Conservation (phyloP, 2,797 vertebrate genomes). For the Triplophysa bombifrons region DNA sequence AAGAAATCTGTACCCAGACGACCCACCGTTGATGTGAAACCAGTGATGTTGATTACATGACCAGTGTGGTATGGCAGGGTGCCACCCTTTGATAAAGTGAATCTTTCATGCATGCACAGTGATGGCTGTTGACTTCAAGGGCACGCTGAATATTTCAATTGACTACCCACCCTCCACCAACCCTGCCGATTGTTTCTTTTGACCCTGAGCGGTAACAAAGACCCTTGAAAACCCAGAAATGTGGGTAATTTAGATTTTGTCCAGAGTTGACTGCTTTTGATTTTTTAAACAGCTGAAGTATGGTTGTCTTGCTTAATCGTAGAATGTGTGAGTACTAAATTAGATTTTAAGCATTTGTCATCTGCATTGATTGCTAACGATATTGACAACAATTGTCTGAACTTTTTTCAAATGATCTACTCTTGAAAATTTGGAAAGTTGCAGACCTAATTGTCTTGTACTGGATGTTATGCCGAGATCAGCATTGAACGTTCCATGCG, state of each 20-base stretch:
- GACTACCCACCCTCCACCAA: conserved; percentile 60
- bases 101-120: conserved; percentile 57
- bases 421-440: neutral
- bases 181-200: conserved; percentile 52
- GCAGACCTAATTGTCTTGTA: conserved; percentile 14
- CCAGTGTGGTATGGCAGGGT: conserved; percentile 50
- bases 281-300: conserved; percentile 38
- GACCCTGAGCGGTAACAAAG: conserved; percentile 40
- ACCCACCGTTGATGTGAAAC: conserved; percentile 61
- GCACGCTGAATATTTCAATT: conserved; percentile 60
- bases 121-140: conserved; percentile 59
- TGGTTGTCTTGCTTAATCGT: neutral
- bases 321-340: no score
- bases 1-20: neutral
- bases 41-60: conserved; percentile 64
- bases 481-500: conserved; percentile 4
- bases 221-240: conserved; percentile 35
- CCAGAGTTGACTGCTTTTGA: conserved; percentile 35
- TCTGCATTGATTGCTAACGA: conserved; percentile 26
- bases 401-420: no score
- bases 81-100: conserved; percentile 64
- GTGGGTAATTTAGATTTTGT: conserved; percentile 41
- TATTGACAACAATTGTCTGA: neutral
- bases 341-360: conserved; percentile 34
- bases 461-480: conserved; percentile 6